Evolutionary conservation across 1,140 invertebrate genomes (phyloP).

Genomic region (Phthorimaea operculella): DNA sequence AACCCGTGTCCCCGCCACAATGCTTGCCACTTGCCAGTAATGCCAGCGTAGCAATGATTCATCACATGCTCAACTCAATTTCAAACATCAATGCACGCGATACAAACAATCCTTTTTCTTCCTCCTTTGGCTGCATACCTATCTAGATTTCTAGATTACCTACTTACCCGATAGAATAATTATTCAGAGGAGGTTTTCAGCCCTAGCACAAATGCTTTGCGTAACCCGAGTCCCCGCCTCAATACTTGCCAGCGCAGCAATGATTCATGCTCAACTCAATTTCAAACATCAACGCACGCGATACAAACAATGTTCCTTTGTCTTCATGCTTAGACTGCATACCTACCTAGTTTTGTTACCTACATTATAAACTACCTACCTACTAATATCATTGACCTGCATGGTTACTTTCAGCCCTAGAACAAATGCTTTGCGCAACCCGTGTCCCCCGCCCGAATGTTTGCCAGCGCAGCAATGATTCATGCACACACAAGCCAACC

Average conservation of each 20-base stretch:
- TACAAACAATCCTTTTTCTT: background rate
- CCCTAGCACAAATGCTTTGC: background rate
- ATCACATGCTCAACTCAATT: background rate
- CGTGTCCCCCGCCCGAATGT: background rate
- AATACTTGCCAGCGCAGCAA: background rate
- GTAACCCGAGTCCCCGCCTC: background rate
- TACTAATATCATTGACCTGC: too few relatives aligned
- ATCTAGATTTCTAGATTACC: too few relatives aligned
- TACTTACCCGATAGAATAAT: too few relatives aligned
- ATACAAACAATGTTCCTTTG: background rate
- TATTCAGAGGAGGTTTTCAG: too few relatives aligned
- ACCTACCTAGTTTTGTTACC: too few relatives aligned
- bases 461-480: background rate
- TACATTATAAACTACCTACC: too few relatives aligned
- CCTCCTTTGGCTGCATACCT: background rate
- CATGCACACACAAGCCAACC: background rate
- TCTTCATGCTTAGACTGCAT: background rate
- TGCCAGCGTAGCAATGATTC: background rate
- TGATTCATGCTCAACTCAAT: background rate
- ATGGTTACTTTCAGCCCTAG: too few relatives aligned
- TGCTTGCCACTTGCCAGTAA: too few relatives aligned
- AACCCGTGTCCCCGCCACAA: background rate
- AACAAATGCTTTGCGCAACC: background rate
- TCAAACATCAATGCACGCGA: background rate
- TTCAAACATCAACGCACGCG: background rate